Conservation (phyloP, 2,888 invertebrate genomes). For the Pseudococcus longispinus region DNA sequence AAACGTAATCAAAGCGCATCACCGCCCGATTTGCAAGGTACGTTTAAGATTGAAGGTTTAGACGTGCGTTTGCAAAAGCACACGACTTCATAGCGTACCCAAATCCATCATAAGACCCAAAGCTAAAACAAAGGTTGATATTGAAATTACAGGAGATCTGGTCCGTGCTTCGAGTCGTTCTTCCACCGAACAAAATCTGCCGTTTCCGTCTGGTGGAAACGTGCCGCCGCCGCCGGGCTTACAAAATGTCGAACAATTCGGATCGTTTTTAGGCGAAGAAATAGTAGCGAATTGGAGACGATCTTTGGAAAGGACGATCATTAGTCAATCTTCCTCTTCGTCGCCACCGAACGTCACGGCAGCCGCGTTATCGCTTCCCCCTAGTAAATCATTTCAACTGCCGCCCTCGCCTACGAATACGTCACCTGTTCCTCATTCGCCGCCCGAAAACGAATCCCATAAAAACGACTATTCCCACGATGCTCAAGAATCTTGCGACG, state of each 20-base stretch:
- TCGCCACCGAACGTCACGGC: constrained; percentile 57
- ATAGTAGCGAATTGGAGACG: constrained; percentile 81
- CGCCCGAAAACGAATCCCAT: constrained; percentile 55
- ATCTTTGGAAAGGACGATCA: constrained; percentile 69
- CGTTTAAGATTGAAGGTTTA: neutral
- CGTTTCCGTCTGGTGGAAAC: constrained; percentile 57
- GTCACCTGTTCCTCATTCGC: constrained; percentile 65
- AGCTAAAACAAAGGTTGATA: neutral
- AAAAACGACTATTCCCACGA: constrained; percentile 53
- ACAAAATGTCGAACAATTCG: constrained; percentile 75
- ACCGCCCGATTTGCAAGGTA: constrained; percentile 49
- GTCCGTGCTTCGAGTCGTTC: constrained; percentile 49
- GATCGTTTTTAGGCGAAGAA: constrained; percentile 80
- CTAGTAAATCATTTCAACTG: constrained; percentile 54
- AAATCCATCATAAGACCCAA: neutral
- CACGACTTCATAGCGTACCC: neutral
- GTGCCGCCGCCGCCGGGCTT: constrained; percentile 66
- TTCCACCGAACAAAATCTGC: constrained; percentile 35
- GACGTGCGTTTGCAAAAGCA: neutral
- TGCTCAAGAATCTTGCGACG: constrained; percentile 54
- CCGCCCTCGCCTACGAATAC: constrained; percentile 63
- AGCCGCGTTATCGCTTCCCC: constrained; percentile 51
- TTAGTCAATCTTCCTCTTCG: constrained; percentile 59
- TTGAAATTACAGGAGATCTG: constrained; percentile 57
- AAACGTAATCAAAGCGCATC: constrained; percentile 53